Conservation (phyloP, 2,888 invertebrate species). For the Epinotia bilunana region DNA sequence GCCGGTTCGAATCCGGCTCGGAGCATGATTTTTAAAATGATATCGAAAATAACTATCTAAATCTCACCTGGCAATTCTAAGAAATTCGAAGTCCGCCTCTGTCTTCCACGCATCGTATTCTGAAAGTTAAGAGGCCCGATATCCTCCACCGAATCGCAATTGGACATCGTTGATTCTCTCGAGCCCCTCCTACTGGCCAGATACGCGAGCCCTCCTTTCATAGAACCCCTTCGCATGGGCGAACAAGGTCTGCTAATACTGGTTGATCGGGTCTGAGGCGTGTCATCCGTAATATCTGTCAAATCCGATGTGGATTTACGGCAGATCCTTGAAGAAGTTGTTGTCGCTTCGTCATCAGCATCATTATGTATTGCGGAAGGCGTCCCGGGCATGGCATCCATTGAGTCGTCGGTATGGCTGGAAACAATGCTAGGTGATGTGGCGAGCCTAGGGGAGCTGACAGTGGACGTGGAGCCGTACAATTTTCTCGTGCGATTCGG, state of each 20-base stretch:
- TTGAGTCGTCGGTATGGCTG: constrained; percentile 79
- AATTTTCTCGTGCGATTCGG: constrained; percentile 76
- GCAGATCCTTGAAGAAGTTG: constrained; percentile 81
- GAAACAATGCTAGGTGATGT: constrained; percentile 80
- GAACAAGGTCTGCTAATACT: constrained; percentile 86
- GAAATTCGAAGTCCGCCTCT: constrained; percentile 93
- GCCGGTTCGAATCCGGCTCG: too few species aligned
- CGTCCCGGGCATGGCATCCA: constrained; percentile 73
- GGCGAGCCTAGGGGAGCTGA: constrained; percentile 73
- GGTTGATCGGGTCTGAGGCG: constrained; percentile 85
- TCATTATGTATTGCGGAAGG: constrained; percentile 73
- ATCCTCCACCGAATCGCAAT: constrained; percentile 87
- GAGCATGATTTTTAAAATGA: too few species aligned
- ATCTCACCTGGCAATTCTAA: constrained; percentile 91
- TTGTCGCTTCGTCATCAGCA: constrained; percentile 78
- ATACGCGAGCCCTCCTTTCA: constrained; percentile 89
- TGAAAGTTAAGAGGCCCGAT: constrained; percentile 92
- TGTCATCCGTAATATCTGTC: constrained; percentile 85
- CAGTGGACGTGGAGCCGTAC: constrained; percentile 78
- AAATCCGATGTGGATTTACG: constrained; percentile 92
- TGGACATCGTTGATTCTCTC: constrained; percentile 90
- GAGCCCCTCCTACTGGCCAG: constrained; percentile 94
- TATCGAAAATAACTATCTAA: background rate
- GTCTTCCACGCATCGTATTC: constrained; percentile 90
- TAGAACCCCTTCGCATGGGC: constrained; percentile 87